Evolutionary conservation across 2,797 vertebrate genomes (phyloP).

Genomic region (Melanotaenia boesemani): DNA sequence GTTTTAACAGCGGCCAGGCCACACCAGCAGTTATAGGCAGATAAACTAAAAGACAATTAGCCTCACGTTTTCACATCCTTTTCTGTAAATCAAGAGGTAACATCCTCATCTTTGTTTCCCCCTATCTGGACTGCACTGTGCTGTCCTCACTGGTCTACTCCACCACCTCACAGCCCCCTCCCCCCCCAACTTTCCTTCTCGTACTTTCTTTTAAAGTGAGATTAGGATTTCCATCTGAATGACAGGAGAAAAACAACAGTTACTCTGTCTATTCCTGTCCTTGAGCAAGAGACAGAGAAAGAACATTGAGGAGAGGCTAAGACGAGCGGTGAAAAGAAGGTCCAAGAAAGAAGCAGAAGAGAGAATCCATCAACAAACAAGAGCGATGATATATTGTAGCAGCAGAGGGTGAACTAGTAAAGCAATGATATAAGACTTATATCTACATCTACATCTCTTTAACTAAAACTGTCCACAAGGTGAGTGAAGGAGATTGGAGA

Average conservation of each 20-base stretch:
- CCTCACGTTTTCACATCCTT: slow-evolving; percentile 62
- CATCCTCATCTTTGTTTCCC: slow-evolving; percentile 55
- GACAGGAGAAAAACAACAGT: slow-evolving; percentile 92
- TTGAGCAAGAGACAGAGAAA: slow-evolving; percentile 61
- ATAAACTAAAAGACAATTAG: not conserved
- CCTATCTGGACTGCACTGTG: slow-evolving; percentile 36
- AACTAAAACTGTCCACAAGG: slow-evolving; percentile 27
- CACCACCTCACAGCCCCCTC: slow-evolving; percentile 34
- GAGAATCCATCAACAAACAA: slow-evolving; percentile 64
- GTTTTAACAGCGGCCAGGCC: too few relatives aligned
- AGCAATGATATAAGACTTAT: slow-evolving; percentile 87
- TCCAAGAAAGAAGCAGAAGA: slow-evolving; percentile 66
- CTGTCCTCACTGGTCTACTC: slow-evolving; percentile 51
- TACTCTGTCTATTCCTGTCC: slow-evolving; percentile 87
- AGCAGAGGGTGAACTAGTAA: slow-evolving; percentile 55
- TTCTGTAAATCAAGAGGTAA: slow-evolving; percentile 77
- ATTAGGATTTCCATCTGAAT: slow-evolving; percentile 99
- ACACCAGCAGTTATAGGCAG: too few relatives aligned
- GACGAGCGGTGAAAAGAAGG: slow-evolving; percentile 58
- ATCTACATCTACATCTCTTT: slow-evolving; percentile 81
- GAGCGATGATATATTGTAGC: slow-evolving; percentile 55
- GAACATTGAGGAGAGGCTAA: slow-evolving; percentile 43
- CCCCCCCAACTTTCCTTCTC: slow-evolving; percentile 59
- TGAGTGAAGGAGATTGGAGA: slow-evolving; percentile 27
- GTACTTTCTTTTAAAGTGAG: slow-evolving; percentile 84